These are phyloP conservation scores for Struthidea cinerea DNA, from an alignment of 2,113 vertebrate species.

Conservation along the genomic window DNA sequence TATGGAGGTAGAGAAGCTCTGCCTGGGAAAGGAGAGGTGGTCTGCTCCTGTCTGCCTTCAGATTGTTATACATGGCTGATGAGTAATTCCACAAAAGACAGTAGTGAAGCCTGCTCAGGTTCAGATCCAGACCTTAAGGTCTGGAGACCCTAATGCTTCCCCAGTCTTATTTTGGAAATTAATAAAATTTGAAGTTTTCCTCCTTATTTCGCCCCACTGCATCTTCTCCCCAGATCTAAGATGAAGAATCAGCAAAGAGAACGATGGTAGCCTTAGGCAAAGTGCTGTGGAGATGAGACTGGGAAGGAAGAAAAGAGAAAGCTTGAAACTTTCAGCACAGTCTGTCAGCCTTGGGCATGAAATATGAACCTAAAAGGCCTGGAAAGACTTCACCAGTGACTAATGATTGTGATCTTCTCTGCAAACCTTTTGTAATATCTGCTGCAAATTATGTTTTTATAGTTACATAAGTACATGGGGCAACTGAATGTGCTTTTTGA, in stretches of 20 bases:
- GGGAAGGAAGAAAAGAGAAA: neutral
- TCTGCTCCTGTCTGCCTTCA: neutral
- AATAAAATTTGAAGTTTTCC: neutral
- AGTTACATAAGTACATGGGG: neutral
- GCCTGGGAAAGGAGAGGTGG: neutral
- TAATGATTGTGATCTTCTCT: neutral
- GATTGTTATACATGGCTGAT: neutral
- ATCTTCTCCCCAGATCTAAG: neutral
- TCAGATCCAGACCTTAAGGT: neutral
- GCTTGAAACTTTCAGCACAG: neutral
- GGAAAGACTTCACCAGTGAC: neutral
- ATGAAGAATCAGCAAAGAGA: neutral
- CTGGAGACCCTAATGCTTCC: neutral
- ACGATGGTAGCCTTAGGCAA: neutral
- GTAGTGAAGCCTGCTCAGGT: neutral
- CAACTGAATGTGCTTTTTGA: neutral
- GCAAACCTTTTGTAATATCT: neutral
- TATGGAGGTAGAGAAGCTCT: neutral
- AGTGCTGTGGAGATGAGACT: neutral
- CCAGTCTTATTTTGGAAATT: neutral
- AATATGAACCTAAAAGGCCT: neutral
- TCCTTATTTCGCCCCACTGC: neutral
- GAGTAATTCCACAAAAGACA: neutral
- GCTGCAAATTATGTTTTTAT: neutral
- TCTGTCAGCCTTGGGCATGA: neutral